Evolutionary conservation across 2,113 vertebrate species (phyloP).

Genomic region (Sus scrofa): DNA sequence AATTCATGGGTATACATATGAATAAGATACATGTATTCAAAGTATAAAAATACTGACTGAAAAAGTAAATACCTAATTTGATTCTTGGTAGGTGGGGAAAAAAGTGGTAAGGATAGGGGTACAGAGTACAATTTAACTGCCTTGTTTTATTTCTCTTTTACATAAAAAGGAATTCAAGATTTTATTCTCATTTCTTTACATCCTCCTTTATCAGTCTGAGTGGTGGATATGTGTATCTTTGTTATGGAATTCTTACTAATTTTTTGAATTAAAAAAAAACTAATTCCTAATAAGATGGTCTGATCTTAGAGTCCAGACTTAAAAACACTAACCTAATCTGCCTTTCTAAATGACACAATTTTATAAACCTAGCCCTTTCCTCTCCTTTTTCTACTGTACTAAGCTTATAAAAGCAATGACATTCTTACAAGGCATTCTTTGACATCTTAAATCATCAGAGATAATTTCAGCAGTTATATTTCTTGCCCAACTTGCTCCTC

Average conservation of each 20-base stretch:
- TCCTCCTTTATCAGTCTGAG: background rate
- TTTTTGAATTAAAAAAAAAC: constrained; percentile 1
- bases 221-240: background rate
- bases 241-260: background rate
- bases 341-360: background rate
- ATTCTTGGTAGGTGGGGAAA: background rate
- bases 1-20: no score
- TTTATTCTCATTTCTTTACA: background rate
- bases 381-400: background rate
- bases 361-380: background rate
- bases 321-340: background rate
- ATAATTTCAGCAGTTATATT: background rate
- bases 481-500: background rate
- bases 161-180: background rate
- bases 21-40: background rate
- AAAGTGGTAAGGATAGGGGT: background rate
- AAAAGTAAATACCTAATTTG: background rate
- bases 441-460: background rate
- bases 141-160: background rate
- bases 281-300: background rate
- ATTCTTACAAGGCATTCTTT: background rate
- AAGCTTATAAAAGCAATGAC: background rate
- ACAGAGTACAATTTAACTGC: background rate
- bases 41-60: background rate
- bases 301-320: background rate